Evolutionary conservation across 2,888 invertebrate genomes (phyloP), one percentile per base, ranked within the genome.

Genomic region (Camptogramma bilineatum): DNA sequence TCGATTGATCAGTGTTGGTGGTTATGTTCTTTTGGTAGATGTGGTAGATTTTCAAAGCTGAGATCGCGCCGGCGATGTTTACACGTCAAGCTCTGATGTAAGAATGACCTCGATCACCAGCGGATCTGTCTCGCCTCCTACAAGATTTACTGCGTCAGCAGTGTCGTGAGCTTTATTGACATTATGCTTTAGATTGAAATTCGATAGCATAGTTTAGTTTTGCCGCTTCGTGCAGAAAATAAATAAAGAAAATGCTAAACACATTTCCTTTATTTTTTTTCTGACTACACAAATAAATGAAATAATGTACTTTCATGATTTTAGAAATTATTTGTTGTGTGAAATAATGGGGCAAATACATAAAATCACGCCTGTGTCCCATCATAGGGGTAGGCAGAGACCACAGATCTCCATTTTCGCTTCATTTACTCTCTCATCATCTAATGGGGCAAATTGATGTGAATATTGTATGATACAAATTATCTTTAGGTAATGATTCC

Each of bases 21-120:
- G 50, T 57, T 77, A 48, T 8, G 55, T 53, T 63, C 54, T 71
- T 73, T 56, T 60, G 62, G 48, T 58, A 52, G 59, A 51, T 62
- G 61, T 48, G 51, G 4, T 46, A 48, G 62, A 66, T 73, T 71
- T 70, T 74, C 66, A 75, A 77, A 78, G 75, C 73, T 61, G 51
- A 63, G 66, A 73, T 69, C 73, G 71, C 70, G 64, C 62, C 64
- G 66, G 68, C 70, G 69, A 61, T 78, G 79, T 78, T 75, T 76
- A 70, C 73, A 66, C 65, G 68, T 65, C 66, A 57, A 62, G 73
- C 65, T 67, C 71, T 75, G 74, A 74, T 75, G 74, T 71, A 70
- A 73, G 73, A 77, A 78, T 79, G 77, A 75, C 81, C 77, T 73
- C 74, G 74, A 75, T 78, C 74, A 69, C 76, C 73, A 66, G 54